A percentile compares a stretch with the other conserved stretches of the same genome.
Conservation (phyloP, 1,140 invertebrate species). For the Pinna nobilis region DNA sequence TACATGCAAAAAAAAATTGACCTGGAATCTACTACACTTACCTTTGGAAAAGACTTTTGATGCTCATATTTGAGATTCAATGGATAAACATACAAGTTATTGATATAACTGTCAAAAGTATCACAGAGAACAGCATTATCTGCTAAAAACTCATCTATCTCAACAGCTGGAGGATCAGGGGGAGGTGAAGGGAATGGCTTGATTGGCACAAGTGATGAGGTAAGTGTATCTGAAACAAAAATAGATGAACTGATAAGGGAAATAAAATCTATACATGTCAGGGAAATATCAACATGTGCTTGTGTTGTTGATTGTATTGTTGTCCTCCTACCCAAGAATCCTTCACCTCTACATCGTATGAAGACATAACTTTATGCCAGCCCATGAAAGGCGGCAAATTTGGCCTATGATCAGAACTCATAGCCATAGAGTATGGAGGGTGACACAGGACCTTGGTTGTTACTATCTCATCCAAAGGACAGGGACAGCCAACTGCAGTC, state of each 20-base stretch:
- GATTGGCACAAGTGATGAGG: conserved; percentile 85
- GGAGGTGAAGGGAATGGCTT: conserved; percentile 89
- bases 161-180: conserved; percentile 82
- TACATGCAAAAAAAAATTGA: too few relatives aligned
- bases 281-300: too few relatives aligned
- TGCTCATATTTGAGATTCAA: conserved; percentile 89
- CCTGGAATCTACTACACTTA: conserved; percentile 40
- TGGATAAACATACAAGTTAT: conserved; percentile 94
- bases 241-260: conserved; percentile 50
- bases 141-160: conserved; percentile 88
- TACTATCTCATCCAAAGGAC: too few relatives aligned
- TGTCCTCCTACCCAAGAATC: not conserved
- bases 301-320: not conserved
- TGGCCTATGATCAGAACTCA: not conserved
- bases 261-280: too few relatives aligned
- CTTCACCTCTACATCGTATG: not conserved
- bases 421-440: not conserved
- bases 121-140: conserved; percentile 80
- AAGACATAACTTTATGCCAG: not conserved
- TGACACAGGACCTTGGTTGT: too few relatives aligned
- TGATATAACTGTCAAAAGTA: conserved; percentile 85
- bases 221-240: conserved; percentile 83
- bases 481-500: too few relatives aligned
- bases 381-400: not conserved
- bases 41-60: conserved; percentile 88